Evolutionary conservation across 2,797 vertebrate genomes (phyloP).

Genomic region (Pangasius mekongensis): DNA sequence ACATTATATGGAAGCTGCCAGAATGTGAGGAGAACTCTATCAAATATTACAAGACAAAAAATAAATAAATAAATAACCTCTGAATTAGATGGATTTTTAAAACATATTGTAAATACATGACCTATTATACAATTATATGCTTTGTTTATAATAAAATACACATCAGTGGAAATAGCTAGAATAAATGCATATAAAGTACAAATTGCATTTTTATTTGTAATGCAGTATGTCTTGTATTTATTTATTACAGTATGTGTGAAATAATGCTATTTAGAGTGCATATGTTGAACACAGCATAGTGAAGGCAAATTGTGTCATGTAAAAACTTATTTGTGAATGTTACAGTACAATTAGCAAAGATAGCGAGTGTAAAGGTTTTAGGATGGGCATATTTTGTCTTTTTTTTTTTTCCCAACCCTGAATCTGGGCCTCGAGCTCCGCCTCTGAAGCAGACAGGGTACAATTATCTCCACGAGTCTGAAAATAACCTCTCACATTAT

Average conservation of each 20-base stretch:
- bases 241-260: background rate
- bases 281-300: background rate
- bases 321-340: slow-evolving; percentile 7
- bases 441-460: slow-evolving; percentile 34
- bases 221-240: background rate
- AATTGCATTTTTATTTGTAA: background rate
- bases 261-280: background rate
- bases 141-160: background rate
- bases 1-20: background rate
- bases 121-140: background rate
- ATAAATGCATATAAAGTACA: background rate
- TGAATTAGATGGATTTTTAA: background rate
- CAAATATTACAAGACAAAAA: background rate
- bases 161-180: background rate
- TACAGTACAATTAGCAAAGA: slow-evolving; percentile 16
- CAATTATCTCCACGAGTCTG: slow-evolving; percentile 47
- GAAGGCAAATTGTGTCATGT: background rate
- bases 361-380: background rate
- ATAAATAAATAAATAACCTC: background rate
- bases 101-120: background rate
- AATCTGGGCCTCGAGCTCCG: slow-evolving; percentile 28
- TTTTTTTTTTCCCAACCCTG: background rate
- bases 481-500: slow-evolving; percentile 51
- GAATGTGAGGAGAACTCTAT: background rate
- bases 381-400: background rate